Evolutionary conservation across 2,113 vertebrate genomes (phyloP).

Genomic region (Tonatia bakeri): DNA sequence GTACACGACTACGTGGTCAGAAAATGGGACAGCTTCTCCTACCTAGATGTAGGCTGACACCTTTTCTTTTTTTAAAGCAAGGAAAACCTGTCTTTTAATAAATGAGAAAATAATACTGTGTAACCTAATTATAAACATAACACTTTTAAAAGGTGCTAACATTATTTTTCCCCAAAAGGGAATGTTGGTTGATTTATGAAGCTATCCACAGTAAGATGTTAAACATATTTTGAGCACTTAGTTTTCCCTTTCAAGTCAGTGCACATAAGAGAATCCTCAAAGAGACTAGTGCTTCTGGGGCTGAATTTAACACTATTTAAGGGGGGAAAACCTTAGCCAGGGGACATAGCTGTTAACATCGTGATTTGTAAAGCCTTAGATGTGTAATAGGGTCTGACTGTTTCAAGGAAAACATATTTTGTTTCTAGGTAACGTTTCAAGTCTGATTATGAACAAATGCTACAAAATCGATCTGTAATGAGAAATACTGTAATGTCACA

Average conservation of each 20-base stretch:
- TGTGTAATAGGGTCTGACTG: constrained; percentile 86
- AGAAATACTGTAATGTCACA: constrained; percentile 86
- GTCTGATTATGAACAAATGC: constrained; percentile 80
- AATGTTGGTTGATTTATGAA: neutral
- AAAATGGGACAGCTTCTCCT: neutral
- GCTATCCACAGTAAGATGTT: constrained; percentile 33
- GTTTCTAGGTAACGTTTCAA: constrained; percentile 86
- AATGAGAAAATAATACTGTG: neutral
- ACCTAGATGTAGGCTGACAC: neutral
- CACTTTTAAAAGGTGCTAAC: constrained; percentile 8
- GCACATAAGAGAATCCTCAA: constrained; percentile 73
- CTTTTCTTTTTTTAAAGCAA: neutral
- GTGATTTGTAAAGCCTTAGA: constrained; percentile 82
- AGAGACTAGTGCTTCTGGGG: constrained; percentile 79
- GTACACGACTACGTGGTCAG: neutral
- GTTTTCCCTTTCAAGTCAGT: constrained; percentile 79
- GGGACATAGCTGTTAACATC: constrained; percentile 81
- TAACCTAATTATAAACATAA: neutral
- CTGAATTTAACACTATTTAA: constrained; percentile 86
- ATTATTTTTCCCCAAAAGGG: neutral
- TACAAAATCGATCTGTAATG: constrained; percentile 84
- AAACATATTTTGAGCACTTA: constrained; percentile 67
- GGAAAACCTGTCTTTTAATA: neutral
- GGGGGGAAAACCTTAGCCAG: constrained; percentile 82
- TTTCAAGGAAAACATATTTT: constrained; percentile 82